Evolutionary conservation across 2,888 invertebrate species (phyloP), one percentile per base, ranked within the genome.

Genomic region (Ametastegia equiseti): DNA sequence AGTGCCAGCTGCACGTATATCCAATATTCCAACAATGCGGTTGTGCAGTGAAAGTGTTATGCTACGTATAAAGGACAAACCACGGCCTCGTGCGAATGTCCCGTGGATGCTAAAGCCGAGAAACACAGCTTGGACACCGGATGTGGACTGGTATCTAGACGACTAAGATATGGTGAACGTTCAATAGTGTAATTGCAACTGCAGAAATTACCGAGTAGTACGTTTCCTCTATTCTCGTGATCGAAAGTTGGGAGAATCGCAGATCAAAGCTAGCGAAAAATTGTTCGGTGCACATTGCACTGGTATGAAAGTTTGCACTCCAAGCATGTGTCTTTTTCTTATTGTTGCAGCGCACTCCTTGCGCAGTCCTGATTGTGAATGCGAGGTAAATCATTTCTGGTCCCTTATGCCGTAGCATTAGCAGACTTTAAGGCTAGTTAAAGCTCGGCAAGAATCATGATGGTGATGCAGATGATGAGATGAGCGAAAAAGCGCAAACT

Each of bases 1-100:
- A n/a, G 27, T 19, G n/a, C 30, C 33, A 19, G 19, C 27, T 15
- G 45, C 23, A n/a, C 63, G 15, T 15, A 30, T 60, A 60, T 60
- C 60, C 60, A 60, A 60, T 60, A 60, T 78, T 60, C 78, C 42
- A 78, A 78, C 78, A 60, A 78, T 78, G 78, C 27, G 42, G 78
- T 78, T 42, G 67, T 39, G n/a, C 60, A 63, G 78, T 78, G 78
- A 78, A 78, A 78, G 78, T 78, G 39, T 45, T 13, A 33, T 60
- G 60, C 78, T 30, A n/a, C n/a, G n/a, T n/a, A n/a, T n/a, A 60
- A 63, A 78, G 78, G 78, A 78, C 78, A 78, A 30, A 7, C n/a
- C 23, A 78, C 78, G 78, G 60, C 78, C 60, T 60, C 60, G 60
- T 27, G 27, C 15, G 39, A 60, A 78, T 78, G 78, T 78, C 78